Percentiles rank a stretch among this genome's conserved stretches.
Evolutionary conservation across 2,797 vertebrate genomes (phyloP).

Genomic region (Chlorospingus semifuscus): DNA sequence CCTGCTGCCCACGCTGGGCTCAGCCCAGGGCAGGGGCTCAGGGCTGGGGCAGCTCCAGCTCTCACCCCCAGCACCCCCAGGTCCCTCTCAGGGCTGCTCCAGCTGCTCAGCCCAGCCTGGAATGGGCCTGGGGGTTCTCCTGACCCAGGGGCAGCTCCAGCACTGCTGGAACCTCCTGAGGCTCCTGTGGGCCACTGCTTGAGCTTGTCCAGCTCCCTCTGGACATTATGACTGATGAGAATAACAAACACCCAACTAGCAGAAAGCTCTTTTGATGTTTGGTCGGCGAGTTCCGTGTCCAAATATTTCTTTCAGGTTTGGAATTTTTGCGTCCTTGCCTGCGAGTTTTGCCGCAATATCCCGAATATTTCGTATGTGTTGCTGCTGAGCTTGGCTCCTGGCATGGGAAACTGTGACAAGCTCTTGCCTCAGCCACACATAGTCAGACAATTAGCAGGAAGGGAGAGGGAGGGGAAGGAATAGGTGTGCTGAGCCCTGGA

Average conservation of each 20-base stretch:
- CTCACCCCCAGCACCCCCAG: background rate
- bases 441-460: slow-evolving; percentile 37
- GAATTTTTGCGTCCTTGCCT: background rate
- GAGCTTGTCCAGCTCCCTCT: background rate
- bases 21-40: background rate
- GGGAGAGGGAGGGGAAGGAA: slow-evolving; percentile 1
- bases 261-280: background rate
- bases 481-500: slow-evolving; percentile 26
- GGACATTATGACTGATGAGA: background rate
- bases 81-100: background rate
- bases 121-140: fast-evolving
- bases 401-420: slow-evolving; percentile 2
- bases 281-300: fast-evolving
- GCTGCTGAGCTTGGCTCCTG: background rate
- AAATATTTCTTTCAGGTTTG: background rate
- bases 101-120: background rate
- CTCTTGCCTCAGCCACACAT: slow-evolving; percentile 5
- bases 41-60: background rate
- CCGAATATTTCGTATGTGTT: background rate
- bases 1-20: background rate
- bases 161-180: background rate
- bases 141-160: background rate
- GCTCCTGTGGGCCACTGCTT: fast-evolving
- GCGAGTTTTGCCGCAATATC: background rate
- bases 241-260: background rate